Evolutionary conservation across 2,797 vertebrate species (phyloP).

Genomic region (Ispidina lecontei): DNA sequence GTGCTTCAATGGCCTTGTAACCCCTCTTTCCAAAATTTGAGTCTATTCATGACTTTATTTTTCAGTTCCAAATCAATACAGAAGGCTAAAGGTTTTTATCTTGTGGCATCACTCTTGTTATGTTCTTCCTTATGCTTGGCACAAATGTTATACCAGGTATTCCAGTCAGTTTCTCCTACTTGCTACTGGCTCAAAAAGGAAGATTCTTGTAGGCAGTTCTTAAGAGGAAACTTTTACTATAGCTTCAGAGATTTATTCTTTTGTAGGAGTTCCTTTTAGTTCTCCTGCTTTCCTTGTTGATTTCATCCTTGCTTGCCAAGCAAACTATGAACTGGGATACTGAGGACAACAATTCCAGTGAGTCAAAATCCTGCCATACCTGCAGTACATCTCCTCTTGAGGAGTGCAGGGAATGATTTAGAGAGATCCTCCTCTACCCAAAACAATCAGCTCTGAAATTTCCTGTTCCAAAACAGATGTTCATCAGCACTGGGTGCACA

Average conservation of each 20-base stretch:
- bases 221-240: not conserved
- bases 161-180: not conserved
- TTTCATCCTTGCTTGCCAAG: not conserved
- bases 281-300: not conserved
- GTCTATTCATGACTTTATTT: not conserved
- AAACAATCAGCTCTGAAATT: not conserved
- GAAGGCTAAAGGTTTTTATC: not conserved
- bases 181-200: not conserved
- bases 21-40: not conserved
- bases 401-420: not conserved
- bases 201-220: not conserved
- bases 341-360: not conserved
- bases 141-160: not conserved
- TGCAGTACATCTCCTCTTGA: not conserved
- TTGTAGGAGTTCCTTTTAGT: not conserved
- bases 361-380: not conserved
- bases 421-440: not conserved
- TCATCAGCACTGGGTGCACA: not conserved
- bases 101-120: not conserved
- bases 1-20: not conserved
- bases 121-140: not conserved
- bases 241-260: not conserved
- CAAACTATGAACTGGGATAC: not conserved
- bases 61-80: not conserved
- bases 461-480: not conserved